Base-by-base conservation (phyloP, 2,888 invertebrate species). In the Margaritifera margaritifera region DNA sequence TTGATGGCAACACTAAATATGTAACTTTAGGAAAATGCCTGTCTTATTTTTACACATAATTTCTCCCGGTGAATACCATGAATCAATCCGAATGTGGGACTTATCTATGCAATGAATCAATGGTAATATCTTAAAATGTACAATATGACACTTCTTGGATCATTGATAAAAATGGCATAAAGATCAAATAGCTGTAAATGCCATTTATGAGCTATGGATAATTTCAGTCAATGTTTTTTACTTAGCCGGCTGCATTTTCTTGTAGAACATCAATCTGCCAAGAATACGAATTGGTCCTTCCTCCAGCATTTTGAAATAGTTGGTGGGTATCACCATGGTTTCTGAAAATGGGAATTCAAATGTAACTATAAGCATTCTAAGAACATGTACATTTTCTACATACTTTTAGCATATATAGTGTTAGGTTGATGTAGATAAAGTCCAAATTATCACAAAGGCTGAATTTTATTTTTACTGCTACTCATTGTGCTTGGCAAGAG, bases 261-360 rank as follows among this genome's bases (percentile, higher is more conserved):
- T 84, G 59, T 79, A 83, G 74, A 88, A 88, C 81, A 88, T 86
- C 64, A 88, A 83, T 58, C 83, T 73, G 4, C 88, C 88, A 6
- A 87, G 74, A 57, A 84, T 87, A 25, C 78, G 71, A 19, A 87
- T 81, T 19, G 88, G 88, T n/a, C 87, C 86, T 67, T 87, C 85
- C n/a, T 84, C 76, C 51, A 88, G 74, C 64, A 85, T 80, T 20
- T 76, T 77, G 77, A 87, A 88, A 72, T 84, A 88, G 71, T 87
- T 87, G 60, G 71, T 80, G n/a, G 82, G 81, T 42, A 80, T 57
- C 52, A 81, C 72, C 61, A 81, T 66, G 15, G 72, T 69, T 31
- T 84, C 85, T 85, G 78, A 20, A 74, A 68, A 62, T 27, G 42
- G 61, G 51, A 61, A 58, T 60, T 27, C 50, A 31, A 15, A 27